Base-by-base conservation (phyloP, 30 jellyfish, hydroid and myxozoan genomes). In the Chrysaora quinquecirrha region DNA sequence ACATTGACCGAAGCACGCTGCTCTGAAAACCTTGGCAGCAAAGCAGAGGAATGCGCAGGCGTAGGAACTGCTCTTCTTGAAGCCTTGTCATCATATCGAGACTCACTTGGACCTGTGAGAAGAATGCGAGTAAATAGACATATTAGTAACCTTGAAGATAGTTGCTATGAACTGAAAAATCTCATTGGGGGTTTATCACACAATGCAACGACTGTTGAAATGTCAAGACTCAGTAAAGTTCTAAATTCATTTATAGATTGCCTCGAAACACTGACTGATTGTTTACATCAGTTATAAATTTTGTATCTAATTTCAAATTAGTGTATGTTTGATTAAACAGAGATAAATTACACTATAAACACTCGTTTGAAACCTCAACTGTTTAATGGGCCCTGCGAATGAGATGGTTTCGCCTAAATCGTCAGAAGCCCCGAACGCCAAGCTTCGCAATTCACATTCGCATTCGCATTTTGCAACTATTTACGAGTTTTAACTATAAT, bases 31-130 rank as follows among this genome's bases (percentile, higher is more conserved):
- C 74, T 90, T 1, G 64, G 60, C 23, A 48, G 25, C 11, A 90
- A 84, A 60, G 65, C 96, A 0, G 87, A 64, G 24, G 86, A 52
- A 16, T 76, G 88, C 71, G 71, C 79, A 18, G 28, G 54, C 25
- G 32, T 33, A 16, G 93, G 83, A n/a, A 23, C 67, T 9, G 35
- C 32, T 3, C 74, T 90, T 18, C 94, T 83, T 1, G 97, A 90
- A 47, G 64, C 64, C 3, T 63, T 90, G 48, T 90, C 97, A 1
- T 24, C 86, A 43, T 90, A 90, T 64, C 96, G 96, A 16, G 97
- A 90, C 64, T 90, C 97, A 34, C 69, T 90, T 18, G 97, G 96
- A 3, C 97, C 97, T 34, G 97, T 90, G 47, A 63, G 94, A 38
- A 74, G 97, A 52, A 78, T 83, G 96, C 83, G 86, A 38, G 97